Conservation (phyloP, 2,113 vertebrate species). For the Aegotheles bennettii region DNA sequence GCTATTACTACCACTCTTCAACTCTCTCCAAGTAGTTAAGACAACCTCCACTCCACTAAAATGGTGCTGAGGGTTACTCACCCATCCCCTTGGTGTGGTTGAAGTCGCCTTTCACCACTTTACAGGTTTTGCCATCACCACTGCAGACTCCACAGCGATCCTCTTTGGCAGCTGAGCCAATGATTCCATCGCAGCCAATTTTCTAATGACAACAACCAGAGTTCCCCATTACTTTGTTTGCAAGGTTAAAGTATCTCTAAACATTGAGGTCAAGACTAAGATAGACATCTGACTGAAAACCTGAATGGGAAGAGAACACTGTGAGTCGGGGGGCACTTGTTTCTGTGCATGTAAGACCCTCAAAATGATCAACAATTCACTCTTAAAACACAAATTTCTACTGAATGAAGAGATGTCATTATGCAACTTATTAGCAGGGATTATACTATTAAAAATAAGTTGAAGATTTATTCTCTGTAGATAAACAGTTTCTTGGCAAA, state of each 20-base stretch:
- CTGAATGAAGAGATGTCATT: background rate
- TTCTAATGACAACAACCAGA: conserved; percentile 77
- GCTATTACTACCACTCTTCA: background rate
- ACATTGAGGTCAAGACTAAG: background rate
- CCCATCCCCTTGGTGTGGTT: conserved; percentile 93
- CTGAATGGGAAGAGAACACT: background rate
- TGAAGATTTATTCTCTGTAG: background rate
- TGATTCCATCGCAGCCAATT: conserved; percentile 93
- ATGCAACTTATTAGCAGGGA: background rate
- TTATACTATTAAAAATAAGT: background rate
- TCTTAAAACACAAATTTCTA: background rate
- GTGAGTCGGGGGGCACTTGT: background rate
- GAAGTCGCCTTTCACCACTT: conserved; percentile 93
- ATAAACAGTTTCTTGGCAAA: conserved; percentile 34
- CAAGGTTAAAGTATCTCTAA: background rate
- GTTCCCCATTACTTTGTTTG: conserved; percentile 37
- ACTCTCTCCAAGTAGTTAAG: background rate
- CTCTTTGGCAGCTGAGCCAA: conserved; percentile 90
- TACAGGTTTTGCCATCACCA: conserved; percentile 91
- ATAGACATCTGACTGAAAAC: background rate
- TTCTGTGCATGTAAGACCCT: background rate
- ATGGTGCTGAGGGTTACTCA: conserved; percentile 66
- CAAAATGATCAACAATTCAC: background rate
- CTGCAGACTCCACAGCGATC: conserved; percentile 93
- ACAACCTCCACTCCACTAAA: background rate